Conservation (phyloP, 1,140 invertebrate species). For the Drosophila saltans region DNA sequence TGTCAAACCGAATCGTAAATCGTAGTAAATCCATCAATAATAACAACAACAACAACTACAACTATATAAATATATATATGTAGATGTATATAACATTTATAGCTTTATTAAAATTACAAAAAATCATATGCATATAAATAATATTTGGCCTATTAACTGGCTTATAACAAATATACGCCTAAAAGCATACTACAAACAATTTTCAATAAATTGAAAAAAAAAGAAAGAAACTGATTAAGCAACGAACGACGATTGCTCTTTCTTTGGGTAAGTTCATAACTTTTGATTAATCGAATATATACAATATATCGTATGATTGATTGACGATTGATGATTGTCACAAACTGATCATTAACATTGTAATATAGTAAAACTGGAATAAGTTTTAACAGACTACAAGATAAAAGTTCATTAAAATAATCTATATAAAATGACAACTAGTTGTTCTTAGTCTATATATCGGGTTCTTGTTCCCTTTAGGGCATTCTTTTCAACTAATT, state of each 20-base stretch:
- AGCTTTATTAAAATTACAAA: slow-evolving; percentile 9
- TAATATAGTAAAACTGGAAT: too few relatives aligned
- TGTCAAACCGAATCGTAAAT: slow-evolving; percentile 1
- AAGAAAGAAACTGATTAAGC: neutral
- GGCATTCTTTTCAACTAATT: too few relatives aligned
- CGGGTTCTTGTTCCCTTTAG: too few relatives aligned
- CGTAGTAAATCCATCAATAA: slow-evolving; percentile 5
- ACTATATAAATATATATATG: slow-evolving; percentile 1
- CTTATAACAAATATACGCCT: neutral
- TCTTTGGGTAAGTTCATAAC: neutral
- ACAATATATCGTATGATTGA: too few relatives aligned
- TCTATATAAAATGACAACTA: too few relatives aligned
- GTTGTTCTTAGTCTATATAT: too few relatives aligned
- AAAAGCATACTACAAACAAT: neutral
- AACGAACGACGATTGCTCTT: slow-evolving; percentile 1
- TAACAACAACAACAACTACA: neutral
- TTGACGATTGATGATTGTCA: too few relatives aligned
- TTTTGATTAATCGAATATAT: too few relatives aligned
- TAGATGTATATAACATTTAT: neutral
- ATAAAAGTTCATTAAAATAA: too few relatives aligned
- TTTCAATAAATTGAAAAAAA: neutral
- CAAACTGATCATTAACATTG: too few relatives aligned
- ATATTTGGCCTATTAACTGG: slow-evolving; percentile 1
- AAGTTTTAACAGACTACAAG: too few relatives aligned
- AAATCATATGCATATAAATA: slow-evolving; percentile 1